phyloP scores from a whole-genome alignment of 2,888 invertebrate genomes.

The Polymixis lichenea region DNA sequence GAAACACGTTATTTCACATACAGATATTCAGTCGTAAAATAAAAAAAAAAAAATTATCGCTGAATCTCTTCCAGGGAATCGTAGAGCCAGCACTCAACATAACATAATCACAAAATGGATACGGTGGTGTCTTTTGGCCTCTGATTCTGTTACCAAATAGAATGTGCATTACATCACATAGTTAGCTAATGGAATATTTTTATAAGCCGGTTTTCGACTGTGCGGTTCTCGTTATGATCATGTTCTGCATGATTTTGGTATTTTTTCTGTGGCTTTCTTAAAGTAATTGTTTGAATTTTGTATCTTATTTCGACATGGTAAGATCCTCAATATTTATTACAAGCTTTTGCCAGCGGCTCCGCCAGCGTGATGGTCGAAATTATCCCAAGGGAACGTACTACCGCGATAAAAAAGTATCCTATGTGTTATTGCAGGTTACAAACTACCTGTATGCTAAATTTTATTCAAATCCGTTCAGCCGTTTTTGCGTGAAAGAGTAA shows the following conservation, averaged over 20 bases:
- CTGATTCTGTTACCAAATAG: slow-evolving; percentile 73
- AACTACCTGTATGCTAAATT: too few relatives aligned
- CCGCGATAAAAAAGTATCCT: too few relatives aligned
- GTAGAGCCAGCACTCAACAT: slow-evolving; percentile 54
- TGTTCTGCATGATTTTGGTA: slow-evolving; percentile 39
- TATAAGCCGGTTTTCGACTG: slow-evolving; percentile 54
- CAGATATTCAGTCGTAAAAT: neutral
- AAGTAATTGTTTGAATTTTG: neutral
- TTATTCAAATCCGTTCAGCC: too few relatives aligned
- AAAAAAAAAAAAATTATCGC: neutral
- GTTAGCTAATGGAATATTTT: slow-evolving; percentile 78
- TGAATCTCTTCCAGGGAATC: slow-evolving; percentile 61
- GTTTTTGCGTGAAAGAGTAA: too few relatives aligned
- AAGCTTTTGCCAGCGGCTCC: too few relatives aligned
- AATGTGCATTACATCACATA: slow-evolving; percentile 75
- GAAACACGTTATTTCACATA: neutral
- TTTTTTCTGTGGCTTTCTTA: neutral
- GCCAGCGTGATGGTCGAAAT: too few relatives aligned
- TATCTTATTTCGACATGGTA: neutral
- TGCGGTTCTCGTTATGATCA: slow-evolving; percentile 52
- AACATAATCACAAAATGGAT: slow-evolving; percentile 77
- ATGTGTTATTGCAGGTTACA: too few relatives aligned
- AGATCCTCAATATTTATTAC: too few relatives aligned
- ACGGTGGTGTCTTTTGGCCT: slow-evolving; percentile 74
- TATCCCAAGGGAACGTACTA: too few relatives aligned